phyloP scores from a whole-genome alignment of 2,797 vertebrate genomes.

The Coracias cyanogaster region DNA sequence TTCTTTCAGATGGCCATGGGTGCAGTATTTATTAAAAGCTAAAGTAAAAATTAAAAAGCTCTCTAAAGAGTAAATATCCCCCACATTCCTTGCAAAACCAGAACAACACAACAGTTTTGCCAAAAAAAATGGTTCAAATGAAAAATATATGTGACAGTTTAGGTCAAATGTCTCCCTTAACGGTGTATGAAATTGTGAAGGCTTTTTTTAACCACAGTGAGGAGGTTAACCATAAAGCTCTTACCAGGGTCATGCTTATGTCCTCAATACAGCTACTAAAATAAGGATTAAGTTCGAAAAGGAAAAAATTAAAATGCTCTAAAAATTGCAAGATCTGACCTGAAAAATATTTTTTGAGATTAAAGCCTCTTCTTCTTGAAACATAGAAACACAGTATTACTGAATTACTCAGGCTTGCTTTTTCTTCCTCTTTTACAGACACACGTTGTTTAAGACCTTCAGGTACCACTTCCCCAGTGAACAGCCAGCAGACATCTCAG shows the following conservation, averaged over 20 bases:
- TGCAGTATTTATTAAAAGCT: not conserved
- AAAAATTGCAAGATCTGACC: not conserved
- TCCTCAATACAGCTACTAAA: not conserved
- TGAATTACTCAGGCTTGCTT: not conserved
- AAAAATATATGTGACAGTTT: not conserved
- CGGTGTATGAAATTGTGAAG: not conserved
- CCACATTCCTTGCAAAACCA: not conserved
- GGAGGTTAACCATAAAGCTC: not conserved
- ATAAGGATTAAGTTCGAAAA: not conserved
- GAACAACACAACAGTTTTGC: accelerated
- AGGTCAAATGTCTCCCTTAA: not conserved
- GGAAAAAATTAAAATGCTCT: not conserved
- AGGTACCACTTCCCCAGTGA: not conserved
- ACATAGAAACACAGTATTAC: not conserved
- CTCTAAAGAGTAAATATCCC: not conserved
- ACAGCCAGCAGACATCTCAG: not conserved
- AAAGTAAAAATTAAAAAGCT: not conserved
- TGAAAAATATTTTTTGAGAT: not conserved
- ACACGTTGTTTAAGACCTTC: constrained; percentile 56
- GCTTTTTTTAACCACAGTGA: not conserved
- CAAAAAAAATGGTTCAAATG: not conserved
- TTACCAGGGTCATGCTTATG: not conserved
- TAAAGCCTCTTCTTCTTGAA: not conserved
- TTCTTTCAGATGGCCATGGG: not conserved
- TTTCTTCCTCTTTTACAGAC: constrained; percentile 62